Evolutionary conservation across 2,113 vertebrate genomes (phyloP).

Genomic region (Alethe castanea): DNA sequence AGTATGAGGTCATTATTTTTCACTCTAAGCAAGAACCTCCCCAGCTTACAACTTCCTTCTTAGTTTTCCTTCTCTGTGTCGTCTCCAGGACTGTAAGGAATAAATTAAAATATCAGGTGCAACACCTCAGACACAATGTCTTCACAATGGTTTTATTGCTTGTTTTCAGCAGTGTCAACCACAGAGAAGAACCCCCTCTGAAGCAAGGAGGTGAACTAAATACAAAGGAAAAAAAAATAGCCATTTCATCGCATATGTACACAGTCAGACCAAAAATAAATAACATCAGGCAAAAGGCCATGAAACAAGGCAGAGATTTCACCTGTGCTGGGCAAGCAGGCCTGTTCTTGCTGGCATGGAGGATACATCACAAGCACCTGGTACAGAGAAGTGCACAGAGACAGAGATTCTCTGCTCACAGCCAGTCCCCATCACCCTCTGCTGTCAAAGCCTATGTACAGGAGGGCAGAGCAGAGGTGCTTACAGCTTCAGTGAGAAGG

Average conservation of each 20-base stretch:
- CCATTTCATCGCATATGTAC: constrained; percentile 3
- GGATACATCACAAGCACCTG: constrained; percentile 1
- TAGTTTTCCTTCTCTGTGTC: not conserved
- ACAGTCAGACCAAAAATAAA: constrained; percentile 57
- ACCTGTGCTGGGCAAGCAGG: constrained; percentile 1
- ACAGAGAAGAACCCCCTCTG: constrained; percentile 33
- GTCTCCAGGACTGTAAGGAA: not conserved
- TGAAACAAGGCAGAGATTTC: not conserved
- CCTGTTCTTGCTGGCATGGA: not conserved
- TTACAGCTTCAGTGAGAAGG: not conserved
- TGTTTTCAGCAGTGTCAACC: constrained; percentile 37
- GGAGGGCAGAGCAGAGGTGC: not conserved
- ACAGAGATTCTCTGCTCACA: not conserved
- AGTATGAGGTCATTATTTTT: not conserved
- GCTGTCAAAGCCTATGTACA: constrained; percentile 27
- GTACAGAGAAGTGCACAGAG: not conserved
- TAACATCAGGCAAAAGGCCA: constrained; percentile 35
- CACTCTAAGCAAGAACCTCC: not conserved
- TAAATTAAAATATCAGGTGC: not conserved
- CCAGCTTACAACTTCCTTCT: not conserved
- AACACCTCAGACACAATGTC: not conserved
- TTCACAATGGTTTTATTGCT: constrained; percentile 57
- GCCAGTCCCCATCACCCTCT: not conserved
- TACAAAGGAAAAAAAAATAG: not conserved
- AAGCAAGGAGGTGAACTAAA: constrained; percentile 15